Conservation (phyloP, 2,888 invertebrate genomes). For the Eupsilia transversa region DNA sequence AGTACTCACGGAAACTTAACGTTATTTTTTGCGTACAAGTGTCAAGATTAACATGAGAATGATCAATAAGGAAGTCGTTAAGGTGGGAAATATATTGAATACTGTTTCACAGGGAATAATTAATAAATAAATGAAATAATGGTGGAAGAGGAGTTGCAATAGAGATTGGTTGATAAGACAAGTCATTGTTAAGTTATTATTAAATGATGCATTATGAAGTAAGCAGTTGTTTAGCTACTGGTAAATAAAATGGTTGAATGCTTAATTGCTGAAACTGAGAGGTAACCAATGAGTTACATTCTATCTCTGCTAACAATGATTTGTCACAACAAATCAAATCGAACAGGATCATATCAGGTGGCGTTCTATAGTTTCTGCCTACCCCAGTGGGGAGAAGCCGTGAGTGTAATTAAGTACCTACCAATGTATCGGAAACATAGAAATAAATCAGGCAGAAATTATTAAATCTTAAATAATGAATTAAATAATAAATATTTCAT, state of each 20-base stretch:
- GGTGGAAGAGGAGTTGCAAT: neutral
- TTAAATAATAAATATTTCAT: too few species aligned
- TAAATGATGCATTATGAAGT: neutral
- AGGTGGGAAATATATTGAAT: conserved; percentile 48
- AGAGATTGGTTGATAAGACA: conserved; percentile 14
- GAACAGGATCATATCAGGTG: too few species aligned
- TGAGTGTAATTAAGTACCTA: too few species aligned
- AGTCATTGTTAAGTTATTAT: conserved; percentile 11
- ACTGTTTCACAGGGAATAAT: conserved; percentile 44
- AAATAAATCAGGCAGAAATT: too few species aligned
- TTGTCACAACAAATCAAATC: too few species aligned
- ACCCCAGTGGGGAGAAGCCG: too few species aligned
- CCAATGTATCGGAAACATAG: neutral
- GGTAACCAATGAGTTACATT: neutral
- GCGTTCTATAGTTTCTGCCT: too few species aligned
- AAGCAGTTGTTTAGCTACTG: neutral
- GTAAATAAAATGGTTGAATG: neutral
- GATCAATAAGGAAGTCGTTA: conserved; percentile 50
- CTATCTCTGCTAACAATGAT: neutral
- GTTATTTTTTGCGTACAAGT: conserved; percentile 37
- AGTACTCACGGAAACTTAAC: conserved; percentile 38
- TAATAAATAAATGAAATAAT: conserved; percentile 21
- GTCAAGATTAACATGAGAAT: conserved; percentile 51
- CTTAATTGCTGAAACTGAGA: neutral
- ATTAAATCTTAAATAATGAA: too few species aligned